A percentile compares a stretch with the other conserved stretches of the same genome.
phyloP scores from a whole-genome alignment of 2,113 vertebrate species.

The Campylorhamphus procurvoides region DNA sequence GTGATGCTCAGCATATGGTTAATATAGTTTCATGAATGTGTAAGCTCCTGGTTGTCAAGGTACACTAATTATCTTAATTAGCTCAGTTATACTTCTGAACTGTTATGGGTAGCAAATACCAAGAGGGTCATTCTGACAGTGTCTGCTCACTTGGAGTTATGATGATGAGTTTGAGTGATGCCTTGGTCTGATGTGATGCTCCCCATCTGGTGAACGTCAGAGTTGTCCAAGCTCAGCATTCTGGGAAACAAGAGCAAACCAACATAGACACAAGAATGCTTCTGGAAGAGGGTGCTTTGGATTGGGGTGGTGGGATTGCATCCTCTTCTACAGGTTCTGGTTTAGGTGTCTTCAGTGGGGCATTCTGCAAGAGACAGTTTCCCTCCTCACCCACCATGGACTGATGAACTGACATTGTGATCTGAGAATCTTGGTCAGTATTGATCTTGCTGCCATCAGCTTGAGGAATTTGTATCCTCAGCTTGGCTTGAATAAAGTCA shows the following conservation, averaged over 20 bases:
- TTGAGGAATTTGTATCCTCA: not conserved
- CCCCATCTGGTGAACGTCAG: accelerated
- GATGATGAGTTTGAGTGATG: not conserved
- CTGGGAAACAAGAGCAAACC: not conserved
- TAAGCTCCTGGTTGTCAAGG: not conserved
- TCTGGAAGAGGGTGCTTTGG: not conserved
- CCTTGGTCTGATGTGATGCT: accelerated
- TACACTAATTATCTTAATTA: not conserved
- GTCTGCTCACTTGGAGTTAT: not conserved
- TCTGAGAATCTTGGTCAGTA: not conserved
- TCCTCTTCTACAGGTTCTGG: not conserved
- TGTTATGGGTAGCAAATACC: not conserved
- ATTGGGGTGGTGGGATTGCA: not conserved
- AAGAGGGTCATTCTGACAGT: not conserved
- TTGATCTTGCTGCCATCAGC: not conserved
- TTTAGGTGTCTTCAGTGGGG: not conserved
- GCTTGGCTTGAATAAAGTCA: not conserved
- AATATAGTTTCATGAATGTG: accelerated
- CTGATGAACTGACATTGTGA: not conserved
- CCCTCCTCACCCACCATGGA: not conserved
- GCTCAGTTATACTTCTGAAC: not conserved
- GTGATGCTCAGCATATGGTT: not conserved
- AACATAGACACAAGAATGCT: not conserved
- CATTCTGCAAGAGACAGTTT: not conserved
- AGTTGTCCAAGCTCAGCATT: not conserved